Evolutionary conservation across 2,113 vertebrate species (phyloP), one percentile per base, ranked within the genome.

Genomic region (Hippolais icterina): DNA sequence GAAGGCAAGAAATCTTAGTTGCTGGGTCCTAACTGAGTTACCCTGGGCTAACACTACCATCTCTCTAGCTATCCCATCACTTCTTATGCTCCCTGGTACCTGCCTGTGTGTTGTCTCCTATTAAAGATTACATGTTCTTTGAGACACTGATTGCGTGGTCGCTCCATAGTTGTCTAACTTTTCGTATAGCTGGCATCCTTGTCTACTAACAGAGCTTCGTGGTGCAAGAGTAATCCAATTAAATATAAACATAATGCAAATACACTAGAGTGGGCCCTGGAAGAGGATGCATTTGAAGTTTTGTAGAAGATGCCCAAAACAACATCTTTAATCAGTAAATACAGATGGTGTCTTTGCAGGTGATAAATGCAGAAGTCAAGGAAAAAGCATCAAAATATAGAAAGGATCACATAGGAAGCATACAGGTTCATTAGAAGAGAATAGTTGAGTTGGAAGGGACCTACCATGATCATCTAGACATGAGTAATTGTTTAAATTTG

Each of bases 71-170:
- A 29, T 20, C 15, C n/a, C 11, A 69, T 22, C 31, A 28, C 33
- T 76, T 47, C 39, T 27, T 42, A 52, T 2, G 41, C 18, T 85
- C 12, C 25, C 21, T 5, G 2, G 6, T 53, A 53, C 29, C n/a
- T 37, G 63, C 22, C 20, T 80, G 22, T 56, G 16, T 44, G 9
- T 1, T 56, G 37, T 49, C 46, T 41, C 11, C 17, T 41, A 29
- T 5, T 20, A 60, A 65, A 87, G 41, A 57, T 10, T 8, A 35
- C 4, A 5, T 9, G 7, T 21, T 77, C 22, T 64, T 72, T 5
- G 2, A 54, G 54, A 60, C 3, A 29, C 33, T 3, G 15, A 77
- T 56, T 15, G 8, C 1, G 0, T 22, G 28, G 46, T 65, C 21
- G 33, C 27, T 44, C 41, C 47, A 22, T 11, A 18, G 27, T 31